These are phyloP conservation scores for Hirtodrosophila duncani DNA, from an alignment of 2,888 invertebrate genomes.

Conservation along the genomic window DNA sequence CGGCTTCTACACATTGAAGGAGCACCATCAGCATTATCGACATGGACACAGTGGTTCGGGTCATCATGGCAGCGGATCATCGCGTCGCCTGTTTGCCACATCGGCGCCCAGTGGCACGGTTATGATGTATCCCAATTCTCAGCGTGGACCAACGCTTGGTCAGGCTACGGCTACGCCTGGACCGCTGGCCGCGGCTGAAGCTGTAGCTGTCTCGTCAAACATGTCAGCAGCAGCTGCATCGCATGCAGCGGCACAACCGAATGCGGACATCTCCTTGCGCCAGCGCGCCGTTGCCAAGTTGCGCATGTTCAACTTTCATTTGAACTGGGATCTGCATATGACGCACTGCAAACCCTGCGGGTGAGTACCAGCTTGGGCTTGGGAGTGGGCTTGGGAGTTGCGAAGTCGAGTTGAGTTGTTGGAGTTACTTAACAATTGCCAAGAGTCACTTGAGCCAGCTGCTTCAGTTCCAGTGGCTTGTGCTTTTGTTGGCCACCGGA, in stretches of 20 bases:
- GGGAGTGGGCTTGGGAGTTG: constrained; percentile 10
- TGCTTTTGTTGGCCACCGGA: constrained; percentile 56
- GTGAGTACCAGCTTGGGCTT: constrained; percentile 63
- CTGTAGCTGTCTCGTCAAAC: too few relatives aligned
- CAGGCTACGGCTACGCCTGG: constrained; percentile 10
- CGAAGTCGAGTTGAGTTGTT: constrained; percentile 32
- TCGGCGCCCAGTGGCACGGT: constrained; percentile 76
- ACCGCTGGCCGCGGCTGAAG: constrained; percentile 1
- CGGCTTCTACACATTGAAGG: constrained; percentile 74
- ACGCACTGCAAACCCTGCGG: constrained; percentile 79
- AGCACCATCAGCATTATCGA: constrained; percentile 63
- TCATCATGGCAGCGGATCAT: constrained; percentile 33
- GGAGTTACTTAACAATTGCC: too few relatives aligned
- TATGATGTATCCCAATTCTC: constrained; percentile 75
- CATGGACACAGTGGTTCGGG: constrained; percentile 45
- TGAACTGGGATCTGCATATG: constrained; percentile 79
- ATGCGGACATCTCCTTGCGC: constrained; percentile 76
- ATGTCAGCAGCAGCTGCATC: constrained; percentile 34
- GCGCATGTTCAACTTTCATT: constrained; percentile 78
- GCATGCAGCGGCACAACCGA: constrained; percentile 54
- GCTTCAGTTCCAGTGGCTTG: constrained; percentile 51
- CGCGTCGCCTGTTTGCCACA: constrained; percentile 68
- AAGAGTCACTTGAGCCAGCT: constrained; percentile 57
- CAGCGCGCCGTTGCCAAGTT: constrained; percentile 78
- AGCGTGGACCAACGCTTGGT: constrained; percentile 34